Evolutionary conservation across 1,140 invertebrate species (phyloP), one percentile per base, ranked within the genome.

Genomic region (Chrysopa pallens): DNA sequence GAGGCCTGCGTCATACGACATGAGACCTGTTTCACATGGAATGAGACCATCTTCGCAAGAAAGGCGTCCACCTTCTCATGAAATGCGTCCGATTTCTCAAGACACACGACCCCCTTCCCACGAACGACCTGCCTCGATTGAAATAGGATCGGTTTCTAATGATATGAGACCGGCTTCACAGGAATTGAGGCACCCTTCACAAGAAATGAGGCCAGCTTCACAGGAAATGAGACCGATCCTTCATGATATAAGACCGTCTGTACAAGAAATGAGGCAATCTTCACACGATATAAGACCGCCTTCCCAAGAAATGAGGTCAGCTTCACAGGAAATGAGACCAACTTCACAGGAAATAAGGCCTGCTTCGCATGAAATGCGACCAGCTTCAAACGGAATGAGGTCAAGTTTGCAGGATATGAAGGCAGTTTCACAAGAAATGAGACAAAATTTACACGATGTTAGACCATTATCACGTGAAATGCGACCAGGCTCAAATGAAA

Each of bases 101-200:
- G 31, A 33, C 2, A 33, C 6, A 6, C 2, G 31, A 6, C 31
- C 31, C 2, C 3, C 31, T 11, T 33, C 31, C 2, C 31, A 33
- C 11, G 41, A 12, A 41, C 58, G 54, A 12, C 44, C 46, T 29
- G 47, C 54, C 4, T 43, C 46, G 38, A 42, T 46, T 36, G 54
- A 52, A 40, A 46, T 33, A 36, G 28, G 51, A 41, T 17, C 47
- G 9, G 49, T 48, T 12, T 50, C 46, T 23, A 46, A 50, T 35
- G 46, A 49, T 14, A 36, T 47, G 45, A 14, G 46, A 39, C 39
- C 44, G 42, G 38, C 43, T 4, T 37, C 48, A 27, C 42, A 31
- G 6, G 29, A 31, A 31, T 6, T 31, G 11, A 31, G 29, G 29
- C 29, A 6, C 11, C 29, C 29, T 31, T 31, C 29, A 11, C 29